Conservation (phyloP, 2,888 invertebrate species). For the Salticus scenicus region DNA sequence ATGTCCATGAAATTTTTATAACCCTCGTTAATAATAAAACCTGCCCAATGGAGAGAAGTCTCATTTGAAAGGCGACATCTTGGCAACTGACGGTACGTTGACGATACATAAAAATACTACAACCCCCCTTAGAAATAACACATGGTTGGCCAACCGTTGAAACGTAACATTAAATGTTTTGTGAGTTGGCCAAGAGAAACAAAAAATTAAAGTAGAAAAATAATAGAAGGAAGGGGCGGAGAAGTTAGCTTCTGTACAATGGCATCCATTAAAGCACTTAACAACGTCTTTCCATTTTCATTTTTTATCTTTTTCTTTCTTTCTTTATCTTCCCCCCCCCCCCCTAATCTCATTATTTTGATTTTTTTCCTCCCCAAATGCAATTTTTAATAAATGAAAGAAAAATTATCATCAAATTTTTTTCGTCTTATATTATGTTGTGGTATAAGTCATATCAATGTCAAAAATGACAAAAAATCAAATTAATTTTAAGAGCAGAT, state of each 20-base stretch:
- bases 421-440: too few species aligned
- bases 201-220: background rate
- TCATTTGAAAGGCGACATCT: constrained; percentile 6
- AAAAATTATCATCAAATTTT: too few species aligned
- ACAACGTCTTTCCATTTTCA: background rate
- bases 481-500: too few species aligned
- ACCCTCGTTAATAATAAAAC: background rate
- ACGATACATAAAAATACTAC: background rate
- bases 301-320: too few species aligned
- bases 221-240: background rate
- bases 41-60: constrained; percentile 9
- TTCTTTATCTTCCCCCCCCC: too few species aligned
- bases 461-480: too few species aligned
- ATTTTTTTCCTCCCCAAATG: too few species aligned
- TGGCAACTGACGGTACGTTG: background rate
- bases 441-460: too few species aligned
- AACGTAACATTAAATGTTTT: background rate
- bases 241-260: background rate
- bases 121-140: background rate
- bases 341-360: too few species aligned
- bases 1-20: constrained; percentile 5
- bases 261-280: background rate
- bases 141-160: constrained; percentile 8
- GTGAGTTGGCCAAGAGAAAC: background rate
- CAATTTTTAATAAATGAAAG: too few species aligned